phyloP scores from a whole-genome alignment of 2,113 vertebrate genomes.

The Columba janthina region DNA sequence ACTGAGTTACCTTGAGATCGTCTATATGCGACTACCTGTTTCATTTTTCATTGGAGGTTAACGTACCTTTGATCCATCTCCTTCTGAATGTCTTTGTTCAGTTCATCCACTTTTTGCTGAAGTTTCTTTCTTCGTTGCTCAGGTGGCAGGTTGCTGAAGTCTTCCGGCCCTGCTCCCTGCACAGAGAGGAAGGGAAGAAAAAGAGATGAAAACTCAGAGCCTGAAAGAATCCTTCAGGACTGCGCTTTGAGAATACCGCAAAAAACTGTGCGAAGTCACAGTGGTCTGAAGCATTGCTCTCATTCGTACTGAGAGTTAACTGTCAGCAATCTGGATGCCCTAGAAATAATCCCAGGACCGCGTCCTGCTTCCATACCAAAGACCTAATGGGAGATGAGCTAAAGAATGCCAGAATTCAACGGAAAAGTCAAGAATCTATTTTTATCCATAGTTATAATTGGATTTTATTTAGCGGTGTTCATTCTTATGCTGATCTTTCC shows the following conservation, averaged over 20 bases:
- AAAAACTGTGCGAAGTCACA: background rate
- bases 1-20: background rate
- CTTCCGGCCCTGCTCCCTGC: slow-evolving; percentile 94
- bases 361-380: background rate
- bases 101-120: slow-evolving; percentile 92
- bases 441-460: background rate
- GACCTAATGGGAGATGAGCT: background rate
- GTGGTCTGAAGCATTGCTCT: slow-evolving; percentile 41
- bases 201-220: background rate
- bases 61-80: slow-evolving; percentile 93
- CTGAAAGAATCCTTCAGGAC: background rate
- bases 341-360: background rate
- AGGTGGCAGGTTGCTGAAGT: slow-evolving; percentile 96
- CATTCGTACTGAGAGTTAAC: background rate
- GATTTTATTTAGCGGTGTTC: background rate
- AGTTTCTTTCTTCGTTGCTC: slow-evolving; percentile 98
- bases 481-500: background rate
- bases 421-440: background rate
- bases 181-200: background rate
- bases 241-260: background rate
- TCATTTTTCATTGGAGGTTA: background rate
- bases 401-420: background rate
- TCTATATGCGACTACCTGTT: too few relatives aligned
- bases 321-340: background rate
- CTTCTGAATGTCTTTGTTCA: slow-evolving; percentile 94